Evolutionary conservation across 2,888 invertebrate species (phyloP).

Genomic region (Linnaemya tessellans): DNA sequence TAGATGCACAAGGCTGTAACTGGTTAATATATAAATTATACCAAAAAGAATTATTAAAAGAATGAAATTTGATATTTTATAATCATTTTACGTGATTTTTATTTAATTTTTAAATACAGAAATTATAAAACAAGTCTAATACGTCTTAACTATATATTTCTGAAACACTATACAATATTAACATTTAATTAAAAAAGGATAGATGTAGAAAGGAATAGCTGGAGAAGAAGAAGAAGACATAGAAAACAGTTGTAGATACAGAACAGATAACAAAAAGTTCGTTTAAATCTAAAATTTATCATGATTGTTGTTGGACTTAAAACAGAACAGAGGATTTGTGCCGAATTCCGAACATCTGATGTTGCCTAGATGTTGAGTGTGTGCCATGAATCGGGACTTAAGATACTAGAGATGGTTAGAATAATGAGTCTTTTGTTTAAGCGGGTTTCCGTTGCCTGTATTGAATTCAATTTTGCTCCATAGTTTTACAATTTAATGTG

Average conservation of each 20-base stretch:
- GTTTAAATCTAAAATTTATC: constrained; percentile 32
- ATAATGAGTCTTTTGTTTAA: constrained; percentile 18
- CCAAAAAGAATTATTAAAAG: background rate
- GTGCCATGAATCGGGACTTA: constrained; percentile 18
- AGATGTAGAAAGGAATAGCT: constrained; percentile 10
- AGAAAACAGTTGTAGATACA: constrained; percentile 26
- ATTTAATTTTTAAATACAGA: background rate
- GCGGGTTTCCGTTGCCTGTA: constrained; percentile 8
- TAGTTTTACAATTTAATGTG: constrained; percentile 73
- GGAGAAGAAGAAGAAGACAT: constrained; percentile 38
- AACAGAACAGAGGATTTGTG: constrained; percentile 44
- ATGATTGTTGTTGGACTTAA: constrained; percentile 75
- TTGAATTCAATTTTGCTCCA: background rate
- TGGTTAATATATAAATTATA: no score
- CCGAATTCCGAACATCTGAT: constrained; percentile 15
- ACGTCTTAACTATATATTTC: constrained; percentile 29
- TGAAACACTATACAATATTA: constrained; percentile 48
- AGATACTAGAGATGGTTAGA: background rate
- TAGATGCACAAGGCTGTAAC: no score
- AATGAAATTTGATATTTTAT: background rate
- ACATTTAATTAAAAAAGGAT: constrained; percentile 45
- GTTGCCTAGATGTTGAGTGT: constrained; percentile 42
- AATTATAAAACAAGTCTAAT: background rate
- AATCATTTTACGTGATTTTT: constrained; percentile 9
- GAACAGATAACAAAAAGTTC: constrained; percentile 41